Evolutionary conservation across 1,140 invertebrate species (phyloP).

Genomic region (Pseudomyrmex dendroicus): DNA sequence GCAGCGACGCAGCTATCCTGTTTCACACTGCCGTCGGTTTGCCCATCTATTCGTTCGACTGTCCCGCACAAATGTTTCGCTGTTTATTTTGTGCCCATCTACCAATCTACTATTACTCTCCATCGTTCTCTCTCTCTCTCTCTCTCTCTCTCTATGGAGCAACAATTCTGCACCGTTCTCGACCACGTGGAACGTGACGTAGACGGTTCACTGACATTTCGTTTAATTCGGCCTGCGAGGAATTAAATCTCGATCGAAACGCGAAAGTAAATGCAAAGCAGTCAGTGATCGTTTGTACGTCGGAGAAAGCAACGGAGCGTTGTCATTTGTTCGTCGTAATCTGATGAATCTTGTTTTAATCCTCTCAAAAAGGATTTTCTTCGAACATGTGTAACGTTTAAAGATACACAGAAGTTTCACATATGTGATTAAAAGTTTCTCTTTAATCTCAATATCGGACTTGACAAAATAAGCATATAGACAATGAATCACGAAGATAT

Average conservation of each 20-base stretch:
- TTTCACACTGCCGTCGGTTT: slow-evolving; percentile 46
- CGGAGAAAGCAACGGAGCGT: slow-evolving; percentile 5
- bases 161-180: slow-evolving; percentile 51
- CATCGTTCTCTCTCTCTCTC: not conserved
- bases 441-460: no score
- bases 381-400: not conserved
- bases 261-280: slow-evolving; percentile 54
- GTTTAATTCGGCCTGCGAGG: slow-evolving; percentile 67
- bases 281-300: slow-evolving; percentile 17
- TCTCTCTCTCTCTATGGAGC: slow-evolving; percentile 11
- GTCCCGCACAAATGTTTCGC: slow-evolving; percentile 17
- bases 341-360: slow-evolving; percentile 10
- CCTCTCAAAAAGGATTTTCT: not conserved
- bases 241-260: slow-evolving; percentile 62
- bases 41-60: slow-evolving; percentile 36
- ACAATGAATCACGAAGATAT: no score
- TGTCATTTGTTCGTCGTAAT: not conserved
- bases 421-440: no score
- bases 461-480: no score
- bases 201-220: slow-evolving; percentile 55
- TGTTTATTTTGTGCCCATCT: slow-evolving; percentile 57
- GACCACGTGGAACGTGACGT: slow-evolving; percentile 55
- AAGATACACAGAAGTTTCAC: not conserved
- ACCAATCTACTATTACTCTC: slow-evolving; percentile 12
- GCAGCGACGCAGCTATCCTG: slow-evolving; percentile 46